phyloP scores from a whole-genome alignment of 2,797 vertebrate genomes.

The Hylomyscus alleni region DNA sequence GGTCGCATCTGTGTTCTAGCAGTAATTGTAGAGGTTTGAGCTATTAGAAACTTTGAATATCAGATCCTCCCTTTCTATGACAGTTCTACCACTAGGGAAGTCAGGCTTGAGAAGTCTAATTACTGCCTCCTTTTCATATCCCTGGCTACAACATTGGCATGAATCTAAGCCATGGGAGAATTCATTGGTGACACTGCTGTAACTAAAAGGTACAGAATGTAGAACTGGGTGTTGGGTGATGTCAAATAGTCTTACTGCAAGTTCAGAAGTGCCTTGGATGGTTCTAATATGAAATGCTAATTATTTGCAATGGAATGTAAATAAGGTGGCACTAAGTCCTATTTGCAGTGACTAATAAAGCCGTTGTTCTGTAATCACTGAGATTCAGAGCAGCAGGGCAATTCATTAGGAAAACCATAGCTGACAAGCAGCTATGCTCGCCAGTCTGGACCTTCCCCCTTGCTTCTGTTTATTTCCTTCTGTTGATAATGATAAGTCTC shows the following conservation, averaged over 20 bases:
- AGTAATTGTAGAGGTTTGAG: conserved; percentile 82
- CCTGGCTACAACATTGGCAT: conserved; percentile 80
- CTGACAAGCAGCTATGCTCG: conserved; percentile 86
- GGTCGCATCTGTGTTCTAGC: conserved; percentile 78
- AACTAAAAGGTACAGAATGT: conserved; percentile 75
- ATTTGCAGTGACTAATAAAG: conserved; percentile 91
- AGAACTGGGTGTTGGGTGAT: conserved; percentile 78
- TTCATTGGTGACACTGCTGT: conserved; percentile 75
- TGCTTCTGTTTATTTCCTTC: conserved; percentile 80
- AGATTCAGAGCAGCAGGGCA: conserved; percentile 88
- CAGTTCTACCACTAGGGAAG: conserved; percentile 83
- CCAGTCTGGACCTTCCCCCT: conserved; percentile 83
- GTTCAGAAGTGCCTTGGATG: conserved; percentile 82
- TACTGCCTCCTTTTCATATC: conserved; percentile 84
- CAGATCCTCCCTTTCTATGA: conserved; percentile 80
- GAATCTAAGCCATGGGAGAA: conserved; percentile 81
- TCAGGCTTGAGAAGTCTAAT: conserved; percentile 82
- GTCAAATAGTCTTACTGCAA: conserved; percentile 84
- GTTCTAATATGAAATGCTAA: conserved; percentile 87
- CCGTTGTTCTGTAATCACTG: conserved; percentile 90
- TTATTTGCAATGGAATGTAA: conserved; percentile 89
- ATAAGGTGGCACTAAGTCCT: conserved; percentile 89
- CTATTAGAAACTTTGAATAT: conserved; percentile 87
- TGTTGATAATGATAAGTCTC: conserved; percentile 82
- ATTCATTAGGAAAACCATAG: conserved; percentile 89